Base-by-base conservation (phyloP, 2,888 invertebrate genomes). In the Noctua janthina region DNA sequence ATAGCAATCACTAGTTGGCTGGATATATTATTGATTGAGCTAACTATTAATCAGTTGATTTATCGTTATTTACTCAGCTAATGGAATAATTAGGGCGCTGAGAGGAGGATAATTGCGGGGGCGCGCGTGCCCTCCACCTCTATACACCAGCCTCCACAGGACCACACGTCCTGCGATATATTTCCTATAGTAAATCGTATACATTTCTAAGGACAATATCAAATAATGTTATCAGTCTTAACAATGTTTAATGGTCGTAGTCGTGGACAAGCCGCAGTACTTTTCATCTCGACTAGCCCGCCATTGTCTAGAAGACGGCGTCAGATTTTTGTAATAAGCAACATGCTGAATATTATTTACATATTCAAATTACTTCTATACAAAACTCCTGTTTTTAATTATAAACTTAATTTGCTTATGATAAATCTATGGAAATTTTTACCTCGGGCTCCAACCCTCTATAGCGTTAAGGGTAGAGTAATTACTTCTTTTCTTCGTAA, bases 401-500 rank as follows among this genome's bases (percentile, higher is more conserved):
- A 97, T 96, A 96, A 96, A 96, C 96, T 96, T 96, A 96, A 97
- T 97, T 97, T 96, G 94, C 95, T 97, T 96, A 96, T 96, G 96
- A 96, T 97, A 97, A 97, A 96, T 96, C 96, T 96, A 97, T 97
- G 96, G 96, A 96, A 96, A 96, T 97, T 96, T 96, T 95, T 95
- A 96, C 96, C 96, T 97, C 96, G 92, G 92, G 94, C 92, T 94
- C 93, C 94, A 95, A 95, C 96, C 96, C 96, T 96, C 96, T 95
- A 95, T 94, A 95, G 93, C 93, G 94, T 95, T 95, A 96, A 96
- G 95, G 96, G 96, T 95, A 96, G 95, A 96, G 96, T 96, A 97
- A 97, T 97, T 97, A 96, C 96, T 96, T 97, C 96, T 96, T 96
- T 97, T 96, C 96, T 96, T 96, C 95, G 96, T 96, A 96, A 96